A percentile compares a stretch with the other conserved stretches of the same genome.
Conservation (phyloP, 2,888 invertebrate species). For the Ceraclea dissimilis region DNA sequence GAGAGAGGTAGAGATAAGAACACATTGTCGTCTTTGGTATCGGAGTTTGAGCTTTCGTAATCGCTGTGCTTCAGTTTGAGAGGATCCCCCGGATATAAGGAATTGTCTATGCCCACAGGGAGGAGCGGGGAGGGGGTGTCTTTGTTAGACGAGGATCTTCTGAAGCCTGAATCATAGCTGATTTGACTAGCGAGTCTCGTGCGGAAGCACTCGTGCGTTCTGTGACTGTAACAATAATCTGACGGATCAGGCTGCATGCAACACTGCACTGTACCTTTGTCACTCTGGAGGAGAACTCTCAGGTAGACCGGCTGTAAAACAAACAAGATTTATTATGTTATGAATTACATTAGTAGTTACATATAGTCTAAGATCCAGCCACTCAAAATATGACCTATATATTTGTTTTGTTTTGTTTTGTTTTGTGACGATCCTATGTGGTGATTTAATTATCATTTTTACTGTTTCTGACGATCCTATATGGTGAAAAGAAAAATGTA, state of each 20-base stretch:
- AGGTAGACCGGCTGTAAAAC: conserved; percentile 73
- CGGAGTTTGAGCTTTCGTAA: conserved; percentile 13
- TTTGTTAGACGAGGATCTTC: conserved; percentile 15
- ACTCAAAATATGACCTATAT: too few relatives aligned
- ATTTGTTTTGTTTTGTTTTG: too few relatives aligned
- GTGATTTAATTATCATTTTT: too few relatives aligned
- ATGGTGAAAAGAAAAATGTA: too few relatives aligned
- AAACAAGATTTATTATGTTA: conserved; percentile 9
- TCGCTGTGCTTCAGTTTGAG: conserved; percentile 12
- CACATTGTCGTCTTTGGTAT: conserved; percentile 8
- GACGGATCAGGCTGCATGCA: conserved; percentile 44
- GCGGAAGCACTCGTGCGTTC: conserved; percentile 27
- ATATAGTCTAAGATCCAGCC: too few relatives aligned
- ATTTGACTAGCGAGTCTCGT: conserved; percentile 20
- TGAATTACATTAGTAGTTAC: too few relatives aligned
- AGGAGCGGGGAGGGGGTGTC: conserved; percentile 16
- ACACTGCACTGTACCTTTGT: conserved; percentile 70
- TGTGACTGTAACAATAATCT: conserved; percentile 41
- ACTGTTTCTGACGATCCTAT: too few relatives aligned
- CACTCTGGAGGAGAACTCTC: conserved; percentile 58
- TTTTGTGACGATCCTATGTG: too few relatives aligned
- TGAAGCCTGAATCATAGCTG: conserved; percentile 22
- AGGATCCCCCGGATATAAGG: conserved; percentile 24
- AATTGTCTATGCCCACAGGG: conserved; percentile 25
- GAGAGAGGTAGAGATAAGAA: conserved; percentile 1